Conservation (phyloP, 2,797 vertebrate genomes). For the Pangasius mekongensis region DNA sequence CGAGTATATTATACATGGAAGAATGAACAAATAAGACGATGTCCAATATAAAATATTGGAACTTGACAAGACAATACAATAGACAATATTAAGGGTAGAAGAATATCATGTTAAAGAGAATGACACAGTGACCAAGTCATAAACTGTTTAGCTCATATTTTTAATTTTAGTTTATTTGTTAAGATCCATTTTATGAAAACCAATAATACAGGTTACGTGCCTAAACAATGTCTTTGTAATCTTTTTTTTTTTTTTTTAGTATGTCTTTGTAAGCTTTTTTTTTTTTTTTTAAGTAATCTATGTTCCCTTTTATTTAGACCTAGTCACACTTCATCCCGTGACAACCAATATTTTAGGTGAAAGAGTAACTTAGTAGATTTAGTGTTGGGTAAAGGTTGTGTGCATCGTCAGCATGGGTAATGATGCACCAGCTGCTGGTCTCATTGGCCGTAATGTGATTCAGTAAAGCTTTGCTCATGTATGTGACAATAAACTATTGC, state of each 20-base stretch:
- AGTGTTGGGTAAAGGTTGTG: slow-evolving; percentile 61
- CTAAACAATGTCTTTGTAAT: background rate
- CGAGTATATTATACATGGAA: background rate
- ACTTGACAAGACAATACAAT: too few relatives aligned
- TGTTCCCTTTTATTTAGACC: background rate
- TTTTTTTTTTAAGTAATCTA: background rate
- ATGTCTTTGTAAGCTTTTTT: too few relatives aligned
- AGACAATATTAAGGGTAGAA: too few relatives aligned
- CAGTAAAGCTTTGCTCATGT: background rate
- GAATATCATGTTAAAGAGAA: background rate
- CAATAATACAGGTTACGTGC: too few relatives aligned
- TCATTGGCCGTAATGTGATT: background rate
- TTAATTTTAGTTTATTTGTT: background rate
- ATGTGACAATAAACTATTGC: background rate
- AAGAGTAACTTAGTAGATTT: slow-evolving; percentile 60
- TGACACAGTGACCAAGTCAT: background rate
- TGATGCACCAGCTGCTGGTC: slow-evolving; percentile 35
- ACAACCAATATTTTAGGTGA: slow-evolving; percentile 52
- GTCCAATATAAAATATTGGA: too few relatives aligned
- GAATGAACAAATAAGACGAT: too few relatives aligned
- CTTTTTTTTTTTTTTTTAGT: background rate
- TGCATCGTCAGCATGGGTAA: slow-evolving; percentile 62
- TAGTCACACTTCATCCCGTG: slow-evolving; percentile 41
- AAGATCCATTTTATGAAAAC: background rate
- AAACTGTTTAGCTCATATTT: background rate